Base-by-base conservation (phyloP, 2,113 vertebrate species). In the Progne subis region DNA sequence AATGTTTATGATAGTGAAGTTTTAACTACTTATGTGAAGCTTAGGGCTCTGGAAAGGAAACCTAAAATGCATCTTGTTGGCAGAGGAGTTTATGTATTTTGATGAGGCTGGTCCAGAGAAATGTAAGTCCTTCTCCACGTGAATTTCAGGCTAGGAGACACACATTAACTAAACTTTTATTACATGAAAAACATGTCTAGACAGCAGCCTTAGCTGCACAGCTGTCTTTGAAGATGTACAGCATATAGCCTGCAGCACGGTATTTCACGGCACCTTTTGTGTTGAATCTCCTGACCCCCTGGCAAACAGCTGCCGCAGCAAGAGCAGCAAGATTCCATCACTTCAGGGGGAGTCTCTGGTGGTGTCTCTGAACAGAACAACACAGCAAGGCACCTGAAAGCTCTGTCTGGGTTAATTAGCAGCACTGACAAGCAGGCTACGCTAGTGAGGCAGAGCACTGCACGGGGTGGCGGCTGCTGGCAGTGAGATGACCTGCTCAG, bases 141-240 rank as follows among this genome's bases (percentile, higher is more conserved):
- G 82, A 83, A 86, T 83, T 81, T 37, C 52, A 90, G 60, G 39
- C 64, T 63, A 88, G 78, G 55, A 92, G 67, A 91, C 55, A 37
- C 14, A 57, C 11, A 72, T 67, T 91, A 80, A 90, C 74, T 50
- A 59, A 84, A 46, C 61, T 72, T 92, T 63, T 61, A 85, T 63
- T 88, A 47, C 47, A 86, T 55, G 50, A 86, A 95, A 96, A 89
- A 28, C 47, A 31, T 90, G 79, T 94, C 87, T 96, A 95, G 85
- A 90, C 79, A 90, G 24, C 78, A 74, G 59, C 63, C 43, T 90
- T 47, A 77, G 44, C 67, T 44, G 82, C 50, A 77, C 82, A 91
- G 68, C 52, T 85, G 0, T 74, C 82, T 94, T 92, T 94, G 67
- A 93, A 91, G 79, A 77, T 16, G 52, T 75, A 44, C 75, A 88